Evolutionary conservation across 2,113 vertebrate genomes (phyloP).

Genomic region (Ascaphus truei): DNA sequence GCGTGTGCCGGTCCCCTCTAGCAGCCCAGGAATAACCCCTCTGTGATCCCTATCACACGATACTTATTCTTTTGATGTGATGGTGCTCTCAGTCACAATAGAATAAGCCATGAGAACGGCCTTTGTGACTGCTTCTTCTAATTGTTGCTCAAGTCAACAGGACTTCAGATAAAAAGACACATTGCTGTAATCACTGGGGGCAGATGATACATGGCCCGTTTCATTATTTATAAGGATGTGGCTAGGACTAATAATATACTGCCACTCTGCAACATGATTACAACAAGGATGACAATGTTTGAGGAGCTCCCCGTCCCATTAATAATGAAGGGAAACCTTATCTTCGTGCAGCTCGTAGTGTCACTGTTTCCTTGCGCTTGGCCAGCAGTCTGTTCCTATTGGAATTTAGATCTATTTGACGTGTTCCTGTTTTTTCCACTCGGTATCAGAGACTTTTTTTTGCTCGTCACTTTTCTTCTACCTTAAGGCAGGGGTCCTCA

Average conservation of each 20-base stretch:
- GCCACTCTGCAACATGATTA: conserved; percentile 56
- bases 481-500: neutral
- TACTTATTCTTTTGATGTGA: neutral
- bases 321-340: conserved; percentile 69
- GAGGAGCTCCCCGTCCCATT: conserved; percentile 48
- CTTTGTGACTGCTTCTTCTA: conserved; percentile 10
- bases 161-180: conserved; percentile 45
- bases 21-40: too few species aligned
- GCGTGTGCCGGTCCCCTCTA: too few species aligned
- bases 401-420: conserved; percentile 6
- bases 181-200: conserved; percentile 40
- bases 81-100: neutral
- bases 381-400: conserved; percentile 30
- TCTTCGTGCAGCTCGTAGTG: conserved; percentile 41
- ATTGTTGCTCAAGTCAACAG: conserved; percentile 39
- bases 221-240: conserved; percentile 59
- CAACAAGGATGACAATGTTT: conserved; percentile 43
- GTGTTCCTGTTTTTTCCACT: neutral
- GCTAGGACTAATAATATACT: conserved; percentile 51
- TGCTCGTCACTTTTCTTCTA: neutral
- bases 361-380: conserved; percentile 31
- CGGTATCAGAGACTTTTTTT: neutral
- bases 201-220: conserved; percentile 52
- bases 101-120: neutral
- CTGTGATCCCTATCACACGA: neutral